Conservation (phyloP, 2,797 vertebrate species). For the Mus caroli region DNA sequence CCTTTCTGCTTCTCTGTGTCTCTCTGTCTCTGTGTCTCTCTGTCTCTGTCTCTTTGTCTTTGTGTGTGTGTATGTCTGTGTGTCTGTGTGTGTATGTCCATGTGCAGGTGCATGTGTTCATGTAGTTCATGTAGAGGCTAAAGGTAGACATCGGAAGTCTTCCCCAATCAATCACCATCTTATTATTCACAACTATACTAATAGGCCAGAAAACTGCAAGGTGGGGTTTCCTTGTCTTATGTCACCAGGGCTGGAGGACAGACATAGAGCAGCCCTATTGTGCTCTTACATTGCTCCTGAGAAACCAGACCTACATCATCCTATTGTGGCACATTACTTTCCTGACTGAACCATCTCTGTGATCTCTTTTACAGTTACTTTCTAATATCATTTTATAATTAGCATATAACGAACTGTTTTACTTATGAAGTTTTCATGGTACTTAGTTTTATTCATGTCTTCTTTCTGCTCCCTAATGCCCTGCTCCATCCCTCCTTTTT, state of each 20-base stretch:
- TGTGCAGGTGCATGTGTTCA: neutral
- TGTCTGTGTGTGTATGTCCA: neutral
- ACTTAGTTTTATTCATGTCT: neutral
- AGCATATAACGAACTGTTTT: neutral
- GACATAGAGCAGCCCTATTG: neutral
- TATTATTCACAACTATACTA: neutral
- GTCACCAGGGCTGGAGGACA: neutral
- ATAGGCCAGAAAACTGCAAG: neutral
- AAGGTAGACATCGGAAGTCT: neutral
- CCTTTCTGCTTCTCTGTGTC: too few species aligned
- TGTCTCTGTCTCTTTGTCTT: neutral
- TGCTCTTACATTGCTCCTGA: neutral
- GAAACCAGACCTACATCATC: neutral
- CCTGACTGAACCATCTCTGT: neutral
- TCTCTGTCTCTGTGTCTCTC: neutral
- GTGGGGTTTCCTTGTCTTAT: too few species aligned
- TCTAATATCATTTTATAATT: neutral
- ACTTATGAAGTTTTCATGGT: neutral
- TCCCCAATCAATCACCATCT: neutral
- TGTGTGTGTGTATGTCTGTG: neutral
- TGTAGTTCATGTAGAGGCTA: neutral
- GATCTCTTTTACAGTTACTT: neutral
- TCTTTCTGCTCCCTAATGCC: neutral
- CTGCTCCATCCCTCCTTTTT: neutral
- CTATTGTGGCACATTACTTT: neutral